Base-by-base conservation (phyloP, 2,113 vertebrate species). In the Phyllostomus hastatus region DNA sequence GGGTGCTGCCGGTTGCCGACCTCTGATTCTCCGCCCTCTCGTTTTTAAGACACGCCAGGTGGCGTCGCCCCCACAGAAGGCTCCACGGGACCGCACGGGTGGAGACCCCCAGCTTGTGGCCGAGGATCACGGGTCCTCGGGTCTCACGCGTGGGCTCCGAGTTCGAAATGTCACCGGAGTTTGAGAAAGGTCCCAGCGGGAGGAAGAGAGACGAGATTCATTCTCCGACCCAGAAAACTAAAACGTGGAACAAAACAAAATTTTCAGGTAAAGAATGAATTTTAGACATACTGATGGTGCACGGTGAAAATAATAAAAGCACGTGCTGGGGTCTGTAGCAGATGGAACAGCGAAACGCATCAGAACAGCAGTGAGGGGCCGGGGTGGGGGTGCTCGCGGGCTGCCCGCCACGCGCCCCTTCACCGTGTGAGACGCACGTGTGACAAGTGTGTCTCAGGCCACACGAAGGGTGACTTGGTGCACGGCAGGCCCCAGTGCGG, bases 341-440 rank as follows among this genome's bases (percentile, higher is more conserved):
- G 43, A 28, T 22, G 50, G 26, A 50, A 54, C 38, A 26, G 59
- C 35, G 24, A 72, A 73, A 31, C 5, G 1, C n/a, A 28, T 84
- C 35, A 72, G 35, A 79, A 73, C n/a, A 43, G 26, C 22, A 79
- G 33, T 10, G 26, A 43, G 59, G 35, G 57, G 1, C 5, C 19
- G 14, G 11, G 9, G 24, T 9, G 10, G 16, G 43, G 16, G n/a
- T 1, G 0, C 59, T 28, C 16, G 7, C 3, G 4, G 20, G 22
- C 35, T 19, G 7, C 4, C 22, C 14, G 15, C 5, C 22, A 1
- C 10, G 22, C 38, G 38, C 28, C 19, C 33, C 57, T 41, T 46
- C 54, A n/a, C 1, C 10, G 8, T 4, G 5, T 11, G 2, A 2
- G 17, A 57, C 3, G 48, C 14, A 59, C 19, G 7, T 12, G 12